Base-by-base conservation (phyloP, 92 coral and sea anemone species). In the Virgularia gustaviana region DNA sequence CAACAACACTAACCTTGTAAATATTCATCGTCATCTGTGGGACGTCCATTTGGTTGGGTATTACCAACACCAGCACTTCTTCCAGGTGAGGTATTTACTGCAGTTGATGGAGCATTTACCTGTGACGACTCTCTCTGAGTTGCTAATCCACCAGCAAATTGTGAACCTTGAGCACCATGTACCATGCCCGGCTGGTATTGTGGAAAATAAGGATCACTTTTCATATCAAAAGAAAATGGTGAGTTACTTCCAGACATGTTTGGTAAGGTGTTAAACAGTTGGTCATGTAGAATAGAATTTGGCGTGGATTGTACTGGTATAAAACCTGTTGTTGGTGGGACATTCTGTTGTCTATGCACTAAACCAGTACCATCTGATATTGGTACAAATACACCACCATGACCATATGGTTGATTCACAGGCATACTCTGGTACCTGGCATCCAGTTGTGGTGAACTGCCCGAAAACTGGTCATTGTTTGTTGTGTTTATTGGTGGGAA, bases 11-110 rank as follows among this genome's bases (percentile, higher is more conserved):
- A 49, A 68, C 75, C 75, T 68, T 20, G 0, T 5, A 49, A 9
- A 15, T 68, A 68, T 27, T 68, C 75, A 51, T 68, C 75, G 51
- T 68, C 51, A 0, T 43, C 75, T 1, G 35, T n/a, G 0, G 44
- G 75, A 6, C 34, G 75, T 34, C 75, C 11, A 16, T 30, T 9
- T 33, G 32, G 7, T 16, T n/a, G n/a, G n/a, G n/a, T n/a, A 60
- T 1, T 60, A 25, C 45, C 22, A 60, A 12, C 19, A 30, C 39
- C 2, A 25, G 28, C 3, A 60, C 2, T 15, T 27, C 66, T 30
- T n/a, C 23, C 25, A 24, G 9, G 2, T 20, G 27, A n/a, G 34
- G 43, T 60, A 9, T n/a, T n/a, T n/a, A n/a, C n/a, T n/a, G n/a
- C n/a, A n/a, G n/a, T n/a, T n/a, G n/a, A n/a, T n/a, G n/a, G n/a